Percentiles rank a stretch among this genome's conserved stretches.
Conservation (phyloP, 2,888 invertebrate genomes). For the Neelides folsomi region DNA sequence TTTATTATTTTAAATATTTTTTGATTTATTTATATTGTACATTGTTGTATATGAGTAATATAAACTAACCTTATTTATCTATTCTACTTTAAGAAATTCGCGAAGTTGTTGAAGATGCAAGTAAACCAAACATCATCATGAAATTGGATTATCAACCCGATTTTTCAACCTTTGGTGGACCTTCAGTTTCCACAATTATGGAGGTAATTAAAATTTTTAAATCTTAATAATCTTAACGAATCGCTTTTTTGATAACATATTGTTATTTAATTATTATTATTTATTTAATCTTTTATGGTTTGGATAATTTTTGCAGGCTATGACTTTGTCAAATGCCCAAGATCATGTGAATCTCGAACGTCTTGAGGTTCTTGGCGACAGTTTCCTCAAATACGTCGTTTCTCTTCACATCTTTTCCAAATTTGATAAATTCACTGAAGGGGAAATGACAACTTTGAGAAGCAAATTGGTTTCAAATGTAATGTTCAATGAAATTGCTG, state of each 20-base stretch:
- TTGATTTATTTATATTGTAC: too few species aligned
- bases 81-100: not conserved
- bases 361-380: slow-evolving; percentile 76
- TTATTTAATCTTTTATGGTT: too few species aligned
- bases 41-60: too few species aligned
- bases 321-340: slow-evolving; percentile 57
- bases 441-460: slow-evolving; percentile 61
- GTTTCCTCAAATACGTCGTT: slow-evolving; percentile 66
- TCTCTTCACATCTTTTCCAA: slow-evolving; percentile 58
- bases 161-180: slow-evolving; percentile 10
- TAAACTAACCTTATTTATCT: too few species aligned
- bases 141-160: not conserved
- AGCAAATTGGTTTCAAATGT: slow-evolving; percentile 62
- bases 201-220: slow-evolving; percentile 13
- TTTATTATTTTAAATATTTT: too few species aligned
- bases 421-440: slow-evolving; percentile 59
- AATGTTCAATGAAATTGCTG: slow-evolving; percentile 67
- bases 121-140: not conserved
- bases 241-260: not conserved
- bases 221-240: not conserved
- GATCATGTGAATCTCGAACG: slow-evolving; percentile 70
- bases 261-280: too few species aligned
- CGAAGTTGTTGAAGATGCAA: not conserved
- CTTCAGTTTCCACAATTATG: slow-evolving; percentile 16
- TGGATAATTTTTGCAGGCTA: slow-evolving; percentile 40